These are phyloP conservation scores for Megaceryle maxima DNA, from an alignment of 2,113 vertebrate genomes.

Conservation along the genomic window DNA sequence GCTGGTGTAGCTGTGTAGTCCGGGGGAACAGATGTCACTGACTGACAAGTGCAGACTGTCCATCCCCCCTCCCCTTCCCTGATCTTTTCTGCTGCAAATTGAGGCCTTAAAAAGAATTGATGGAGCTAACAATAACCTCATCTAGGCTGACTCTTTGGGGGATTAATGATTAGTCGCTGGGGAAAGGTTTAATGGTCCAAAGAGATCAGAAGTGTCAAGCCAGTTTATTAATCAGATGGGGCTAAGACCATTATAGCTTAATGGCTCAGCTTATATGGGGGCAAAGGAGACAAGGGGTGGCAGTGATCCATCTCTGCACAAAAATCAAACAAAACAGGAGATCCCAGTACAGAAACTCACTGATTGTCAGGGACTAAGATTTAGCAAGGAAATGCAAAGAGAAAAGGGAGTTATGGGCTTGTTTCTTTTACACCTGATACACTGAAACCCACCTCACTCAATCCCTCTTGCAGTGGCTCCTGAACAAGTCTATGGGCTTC, in stretches of 20 bases:
- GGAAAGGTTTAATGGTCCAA: conserved; percentile 54
- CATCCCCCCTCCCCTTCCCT: neutral
- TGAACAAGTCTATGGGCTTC: neutral
- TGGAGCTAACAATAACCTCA: conserved; percentile 28
- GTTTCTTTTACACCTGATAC: neutral
- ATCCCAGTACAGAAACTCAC: neutral
- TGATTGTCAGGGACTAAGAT: neutral
- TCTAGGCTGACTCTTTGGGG: neutral
- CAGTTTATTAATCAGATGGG: conserved; percentile 53
- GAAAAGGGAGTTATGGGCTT: neutral
- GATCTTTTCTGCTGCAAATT: conserved; percentile 8
- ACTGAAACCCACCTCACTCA: neutral
- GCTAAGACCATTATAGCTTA: neutral
- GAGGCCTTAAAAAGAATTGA: conserved; percentile 50
- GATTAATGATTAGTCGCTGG: conserved; percentile 12
- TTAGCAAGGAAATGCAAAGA: neutral
- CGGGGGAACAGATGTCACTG: neutral
- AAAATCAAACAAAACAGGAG: neutral
- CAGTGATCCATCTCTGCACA: neutral
- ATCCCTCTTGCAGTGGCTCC: neutral
- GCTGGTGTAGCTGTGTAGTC: neutral
- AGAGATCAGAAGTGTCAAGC: conserved; percentile 40
- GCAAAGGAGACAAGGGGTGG: neutral
- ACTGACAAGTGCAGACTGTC: neutral
- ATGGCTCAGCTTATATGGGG: neutral